phyloP scores from a whole-genome alignment of 2,888 invertebrate genomes.

The Prionchulus punctatus region DNA sequence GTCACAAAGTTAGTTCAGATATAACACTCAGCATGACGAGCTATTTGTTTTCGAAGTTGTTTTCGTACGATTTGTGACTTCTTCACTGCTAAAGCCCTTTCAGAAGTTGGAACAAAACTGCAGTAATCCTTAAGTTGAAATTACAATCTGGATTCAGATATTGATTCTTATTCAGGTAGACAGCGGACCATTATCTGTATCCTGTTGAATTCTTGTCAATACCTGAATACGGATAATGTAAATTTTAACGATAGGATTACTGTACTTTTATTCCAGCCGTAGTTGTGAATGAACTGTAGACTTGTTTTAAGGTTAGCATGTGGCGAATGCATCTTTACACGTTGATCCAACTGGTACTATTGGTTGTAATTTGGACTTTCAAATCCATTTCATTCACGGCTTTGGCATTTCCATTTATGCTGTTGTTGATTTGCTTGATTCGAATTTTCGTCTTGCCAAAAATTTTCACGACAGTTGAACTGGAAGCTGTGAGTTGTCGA shows the following conservation, averaged over 20 bases:
- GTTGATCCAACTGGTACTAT: conserved; percentile 57
- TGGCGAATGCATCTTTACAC: conserved; percentile 84
- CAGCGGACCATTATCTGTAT: no score
- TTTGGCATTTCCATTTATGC: conserved; percentile 78
- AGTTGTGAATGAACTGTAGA: no score
- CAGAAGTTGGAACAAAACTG: no score
- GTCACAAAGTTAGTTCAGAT: conserved; percentile 69
- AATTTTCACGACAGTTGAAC: conserved; percentile 15
- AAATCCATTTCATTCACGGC: conserved; percentile 73
- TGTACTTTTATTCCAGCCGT: no score
- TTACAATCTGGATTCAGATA: no score
- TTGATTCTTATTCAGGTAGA: background rate
- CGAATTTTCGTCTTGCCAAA: conserved; percentile 34
- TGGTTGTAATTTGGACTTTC: conserved; percentile 63
- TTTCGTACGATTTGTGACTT: no score
- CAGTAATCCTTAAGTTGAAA: no score
- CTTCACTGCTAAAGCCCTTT: no score
- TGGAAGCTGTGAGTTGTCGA: background rate
- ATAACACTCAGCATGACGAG: no score
- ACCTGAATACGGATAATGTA: background rate
- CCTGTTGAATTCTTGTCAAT: background rate
- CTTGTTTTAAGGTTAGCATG: conserved; percentile 38
- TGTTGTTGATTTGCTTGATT: conserved; percentile 70
- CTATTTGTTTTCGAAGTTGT: no score
- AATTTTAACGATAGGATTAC: background rate